Conservation (phyloP, 2,888 invertebrate species). For the Chrysomela aeneicollis region DNA sequence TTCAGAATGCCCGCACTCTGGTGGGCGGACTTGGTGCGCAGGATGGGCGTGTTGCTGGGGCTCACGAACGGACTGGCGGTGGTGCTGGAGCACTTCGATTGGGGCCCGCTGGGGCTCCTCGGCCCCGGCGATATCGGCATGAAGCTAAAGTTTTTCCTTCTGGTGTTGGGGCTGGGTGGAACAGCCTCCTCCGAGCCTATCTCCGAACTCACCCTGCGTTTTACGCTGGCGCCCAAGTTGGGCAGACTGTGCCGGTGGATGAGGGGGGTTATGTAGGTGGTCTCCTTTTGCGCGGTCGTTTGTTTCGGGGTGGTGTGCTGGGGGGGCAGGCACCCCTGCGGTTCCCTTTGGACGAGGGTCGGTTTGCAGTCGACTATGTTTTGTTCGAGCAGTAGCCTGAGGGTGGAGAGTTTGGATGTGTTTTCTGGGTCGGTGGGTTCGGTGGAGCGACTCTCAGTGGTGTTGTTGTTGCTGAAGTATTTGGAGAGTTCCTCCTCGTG, state of each 20-base stretch:
- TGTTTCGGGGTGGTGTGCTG: constrained; percentile 26
- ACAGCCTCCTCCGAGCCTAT: constrained; percentile 62
- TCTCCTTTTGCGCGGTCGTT: constrained; percentile 28
- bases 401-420: constrained; percentile 72
- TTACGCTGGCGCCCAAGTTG: constrained; percentile 38
- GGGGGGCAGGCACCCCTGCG: constrained; percentile 22
- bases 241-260: constrained; percentile 30
- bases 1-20: constrained; percentile 60
- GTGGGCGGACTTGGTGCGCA: constrained; percentile 69
- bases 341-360: constrained; percentile 25
- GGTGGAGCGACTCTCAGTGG: constrained; percentile 33
- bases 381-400: constrained; percentile 72
- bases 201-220: constrained; percentile 68
- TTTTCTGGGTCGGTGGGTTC: constrained; percentile 51
- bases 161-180: constrained; percentile 79
- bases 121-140: constrained; percentile 86
- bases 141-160: constrained; percentile 83
- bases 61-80: constrained; percentile 84
- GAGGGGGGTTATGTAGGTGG: constrained; percentile 29
- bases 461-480: constrained; percentile 73
- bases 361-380: constrained; percentile 49
- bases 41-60: constrained; percentile 74
- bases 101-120: constrained; percentile 67
- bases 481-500: constrained; percentile 86
- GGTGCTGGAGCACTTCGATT: constrained; percentile 71